A percentile compares a stretch with the other conserved stretches of the same genome.
Evolutionary conservation across 2,113 vertebrate species (phyloP).

Genomic region (Pelodiscus sinensis): DNA sequence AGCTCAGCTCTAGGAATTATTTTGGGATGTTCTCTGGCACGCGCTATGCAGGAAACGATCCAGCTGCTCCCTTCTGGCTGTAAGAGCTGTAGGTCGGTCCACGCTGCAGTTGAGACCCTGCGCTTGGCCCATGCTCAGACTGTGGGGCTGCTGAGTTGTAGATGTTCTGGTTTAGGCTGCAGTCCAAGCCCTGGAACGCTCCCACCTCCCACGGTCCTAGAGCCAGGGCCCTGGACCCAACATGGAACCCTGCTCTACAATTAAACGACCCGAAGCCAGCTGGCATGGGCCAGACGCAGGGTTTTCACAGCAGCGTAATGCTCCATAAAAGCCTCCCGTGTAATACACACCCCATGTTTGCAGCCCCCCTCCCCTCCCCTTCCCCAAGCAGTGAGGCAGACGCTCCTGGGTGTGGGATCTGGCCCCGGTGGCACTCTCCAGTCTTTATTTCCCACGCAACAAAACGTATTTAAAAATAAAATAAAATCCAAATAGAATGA

Average conservation of each 20-base stretch:
- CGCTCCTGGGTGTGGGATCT: background rate
- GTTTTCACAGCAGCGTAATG: background rate
- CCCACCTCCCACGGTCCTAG: background rate
- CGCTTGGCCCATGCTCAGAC: too few species aligned
- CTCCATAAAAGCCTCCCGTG: background rate
- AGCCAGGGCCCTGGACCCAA: background rate
- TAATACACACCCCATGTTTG: background rate
- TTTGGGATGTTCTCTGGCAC: too few species aligned
- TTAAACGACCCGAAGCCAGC: background rate
- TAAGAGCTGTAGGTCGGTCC: too few species aligned
- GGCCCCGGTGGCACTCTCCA: background rate
- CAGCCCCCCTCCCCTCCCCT: background rate
- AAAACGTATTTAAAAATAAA: background rate
- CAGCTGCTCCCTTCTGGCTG: too few species aligned
- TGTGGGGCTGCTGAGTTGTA: too few species aligned
- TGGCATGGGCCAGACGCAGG: background rate
- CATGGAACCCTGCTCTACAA: background rate
- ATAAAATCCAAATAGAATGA: background rate
- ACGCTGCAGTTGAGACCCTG: too few species aligned
- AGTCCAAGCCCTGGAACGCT: background rate
- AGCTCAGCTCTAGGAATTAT: too few species aligned
- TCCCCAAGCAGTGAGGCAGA: background rate
- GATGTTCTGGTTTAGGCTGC: too few species aligned
- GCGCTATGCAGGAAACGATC: too few species aligned
- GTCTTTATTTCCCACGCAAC: background rate